Evolutionary conservation across 2,888 invertebrate species (phyloP).

Genomic region (Miltochrista miniata): DNA sequence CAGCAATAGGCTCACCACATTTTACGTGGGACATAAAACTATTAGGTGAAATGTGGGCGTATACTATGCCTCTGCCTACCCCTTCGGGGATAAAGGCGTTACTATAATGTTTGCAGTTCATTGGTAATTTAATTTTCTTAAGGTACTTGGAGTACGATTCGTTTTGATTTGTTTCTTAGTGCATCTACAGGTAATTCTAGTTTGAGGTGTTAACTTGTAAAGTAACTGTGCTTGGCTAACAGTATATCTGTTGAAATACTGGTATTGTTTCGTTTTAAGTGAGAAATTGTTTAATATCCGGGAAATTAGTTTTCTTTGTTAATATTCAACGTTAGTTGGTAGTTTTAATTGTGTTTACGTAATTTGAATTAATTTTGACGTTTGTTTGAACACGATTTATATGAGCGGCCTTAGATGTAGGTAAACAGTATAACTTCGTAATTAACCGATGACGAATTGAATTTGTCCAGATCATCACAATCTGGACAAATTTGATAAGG

Average conservation of each 20-base stretch:
- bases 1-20: too few species aligned
- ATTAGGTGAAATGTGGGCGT: too few species aligned
- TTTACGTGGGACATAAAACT: too few species aligned
- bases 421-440: too few species aligned
- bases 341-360: neutral
- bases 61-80: too few species aligned
- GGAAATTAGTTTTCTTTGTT: neutral
- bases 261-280: constrained; percentile 11
- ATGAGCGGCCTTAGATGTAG: too few species aligned
- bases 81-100: too few species aligned
- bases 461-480: neutral
- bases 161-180: constrained; percentile 23
- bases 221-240: constrained; percentile 21
- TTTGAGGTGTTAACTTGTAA: constrained; percentile 11
- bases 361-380: too few species aligned
- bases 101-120: too few species aligned
- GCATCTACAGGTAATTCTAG: constrained; percentile 18
- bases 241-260: constrained; percentile 17
- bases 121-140: neutral
- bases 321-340: neutral
- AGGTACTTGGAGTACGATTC: neutral
- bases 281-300: constrained; percentile 9
- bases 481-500: neutral
- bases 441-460: too few species aligned
- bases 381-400: too few species aligned